Percentiles rank a stretch among this genome's conserved stretches.
These are phyloP conservation scores for Meganola albula DNA, from an alignment of 2,888 invertebrate species.

Conservation along the genomic window DNA sequence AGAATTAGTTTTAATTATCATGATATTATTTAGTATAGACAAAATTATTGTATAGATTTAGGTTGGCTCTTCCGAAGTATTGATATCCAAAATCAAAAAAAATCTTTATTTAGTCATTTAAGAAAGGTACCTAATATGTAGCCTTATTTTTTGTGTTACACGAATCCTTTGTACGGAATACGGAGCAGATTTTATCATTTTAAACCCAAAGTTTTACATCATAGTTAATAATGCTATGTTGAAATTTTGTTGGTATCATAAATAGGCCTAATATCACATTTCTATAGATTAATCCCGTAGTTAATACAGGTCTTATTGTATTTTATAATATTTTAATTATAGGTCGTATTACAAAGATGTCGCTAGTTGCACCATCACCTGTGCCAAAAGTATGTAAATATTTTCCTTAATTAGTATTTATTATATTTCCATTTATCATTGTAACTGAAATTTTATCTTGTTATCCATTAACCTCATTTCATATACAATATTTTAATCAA, in stretches of 20 bases:
- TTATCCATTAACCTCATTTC: conserved; percentile 29
- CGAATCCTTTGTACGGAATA: no score
- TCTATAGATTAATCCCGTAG: conserved; percentile 67
- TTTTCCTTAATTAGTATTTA: conserved; percentile 50
- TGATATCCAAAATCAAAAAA: no score
- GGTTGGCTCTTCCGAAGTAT: conserved; percentile 46
- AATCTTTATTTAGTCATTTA: no score
- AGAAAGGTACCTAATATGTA: no score
- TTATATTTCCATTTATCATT: conserved; percentile 41
- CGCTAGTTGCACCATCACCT: conserved; percentile 58
- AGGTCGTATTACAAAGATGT: conserved; percentile 39
- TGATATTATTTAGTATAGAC: conserved; percentile 53
- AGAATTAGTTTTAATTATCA: conserved; percentile 54
- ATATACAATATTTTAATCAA: no score
- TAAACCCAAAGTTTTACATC: no score
- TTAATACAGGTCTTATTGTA: conserved; percentile 63
- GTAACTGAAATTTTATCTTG: conserved; percentile 33
- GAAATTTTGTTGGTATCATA: conserved; percentile 26
- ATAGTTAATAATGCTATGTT: no score
- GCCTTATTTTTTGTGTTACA: no score
- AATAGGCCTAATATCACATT: conserved; percentile 68
- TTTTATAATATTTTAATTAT: conserved; percentile 53
- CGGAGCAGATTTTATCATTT: no score
- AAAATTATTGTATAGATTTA: conserved; percentile 37
- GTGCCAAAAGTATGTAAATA: conserved; percentile 74